Base-by-base conservation (phyloP, 2,113 vertebrate species). In the Nerophis lumbriciformis region DNA sequence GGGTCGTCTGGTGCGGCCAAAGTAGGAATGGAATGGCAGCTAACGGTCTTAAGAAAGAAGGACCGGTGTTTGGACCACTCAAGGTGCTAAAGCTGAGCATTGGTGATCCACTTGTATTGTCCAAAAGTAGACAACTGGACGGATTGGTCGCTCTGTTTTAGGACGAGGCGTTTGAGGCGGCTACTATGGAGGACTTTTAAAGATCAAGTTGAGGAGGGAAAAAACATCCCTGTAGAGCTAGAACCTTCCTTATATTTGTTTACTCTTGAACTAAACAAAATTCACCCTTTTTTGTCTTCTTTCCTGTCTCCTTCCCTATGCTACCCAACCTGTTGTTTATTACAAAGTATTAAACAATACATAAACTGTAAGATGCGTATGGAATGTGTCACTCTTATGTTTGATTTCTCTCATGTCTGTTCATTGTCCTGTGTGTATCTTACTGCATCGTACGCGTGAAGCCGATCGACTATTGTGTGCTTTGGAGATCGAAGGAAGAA, bases 321-420 rank as follows among this genome's bases (percentile, higher is more conserved):
- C 64, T 81, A 35, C 80, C 73, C 70, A 66, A 28, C 77, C 52
- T 72, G 74, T 72, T 85, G 76, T 88, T 85, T 84, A 69, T 85
- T 83, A 82, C 76, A 62, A 80, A 83, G 82, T 88, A 85, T 88
- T 88, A 86, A 84, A 85, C 77, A 80, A 79, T 71, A 64, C 73
- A 62, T 81, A 64, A 81, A 58, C 66, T 86, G 78, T 79, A 72
- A 78, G 81, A 77, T 82, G 65, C 19, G 65, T 79, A 66, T 68
- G 61, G 65, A 75, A 73, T 72, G 59, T 82, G 59, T 81, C 78
- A 63, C 81, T 80, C 36, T 68, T 76, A 3, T 68, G 71, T 72
- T 83, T 42, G 12, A 61, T 61, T 64, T 75, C 39, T 53, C 57
- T 69, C 35, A 64, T 47, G 69, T 80, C 66, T 76, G 73, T 80